Base-by-base conservation (phyloP, 2,888 invertebrate genomes). In the Chaetogeoica ovagalla region DNA sequence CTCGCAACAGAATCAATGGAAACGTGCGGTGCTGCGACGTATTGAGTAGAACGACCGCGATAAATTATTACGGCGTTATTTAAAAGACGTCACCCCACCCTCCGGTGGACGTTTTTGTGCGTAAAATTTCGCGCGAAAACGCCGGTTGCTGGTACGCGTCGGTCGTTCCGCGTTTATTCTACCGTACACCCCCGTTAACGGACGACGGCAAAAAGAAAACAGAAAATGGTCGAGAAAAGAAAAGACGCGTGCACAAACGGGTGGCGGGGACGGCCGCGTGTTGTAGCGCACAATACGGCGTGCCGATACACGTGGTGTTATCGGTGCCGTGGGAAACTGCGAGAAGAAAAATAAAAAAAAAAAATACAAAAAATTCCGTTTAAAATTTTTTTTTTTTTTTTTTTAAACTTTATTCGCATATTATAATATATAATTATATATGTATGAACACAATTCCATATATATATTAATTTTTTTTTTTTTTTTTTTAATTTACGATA, bases 391-490 rank as follows among this genome's bases (percentile, higher is more conserved):
- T 60, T 66, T 69, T 77, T 66, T 69, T 77, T 7, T 70, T 60
- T 66, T 69, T 70, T 62, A 69, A 48, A 69, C 77, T 77, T 77
- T 77, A 77, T 77, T 77, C 75, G 59, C 30, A 4, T 30, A 30
- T 30, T 30, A 30, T 30, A n/a, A 30, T 30, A 30, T 30, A 30
- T 30, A 30, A 2, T 2, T 30, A 30, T 30, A 30, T 30, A 30
- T 30, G 4, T 69, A 70, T 77, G 77, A 77, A 77, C 77, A 77
- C 77, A 77, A 77, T 77, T 77, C 39, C 77, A 77, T 77, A 77
- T 62, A n/a, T 70, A 30, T 30, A 2, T 30, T 30, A 30, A 30
- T 30, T 30, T 2, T 30, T 30, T 2, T 30, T 30, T 2, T 30
- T 30, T 2, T 30, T 30, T 2, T 30, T 30, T 2, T 30, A 2